Conservation (phyloP, 2,888 invertebrate species). For the Sicus ferrugineus region DNA sequence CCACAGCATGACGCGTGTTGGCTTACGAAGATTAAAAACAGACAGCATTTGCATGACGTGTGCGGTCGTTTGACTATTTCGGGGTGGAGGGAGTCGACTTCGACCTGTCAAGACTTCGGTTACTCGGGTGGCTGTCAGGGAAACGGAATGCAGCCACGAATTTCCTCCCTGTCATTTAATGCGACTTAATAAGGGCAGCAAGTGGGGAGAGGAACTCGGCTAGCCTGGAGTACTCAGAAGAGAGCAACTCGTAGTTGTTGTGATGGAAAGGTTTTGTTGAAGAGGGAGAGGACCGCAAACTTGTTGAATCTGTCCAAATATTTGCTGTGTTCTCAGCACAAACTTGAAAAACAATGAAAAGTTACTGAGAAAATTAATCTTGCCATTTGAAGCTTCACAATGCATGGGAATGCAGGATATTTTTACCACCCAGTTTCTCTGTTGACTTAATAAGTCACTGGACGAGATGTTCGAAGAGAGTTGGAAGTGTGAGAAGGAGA, state of each 20-base stretch:
- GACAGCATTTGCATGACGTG: slow-evolving; percentile 2
- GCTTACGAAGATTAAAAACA: neutral
- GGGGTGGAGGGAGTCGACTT: slow-evolving; percentile 4
- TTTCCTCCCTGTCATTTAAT: slow-evolving; percentile 1
- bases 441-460: too few species aligned
- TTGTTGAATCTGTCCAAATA: slow-evolving; percentile 2
- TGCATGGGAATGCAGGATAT: too few species aligned
- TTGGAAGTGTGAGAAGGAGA: too few species aligned
- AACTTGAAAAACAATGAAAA: too few species aligned
- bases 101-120: slow-evolving; percentile 5
- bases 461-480: too few species aligned
- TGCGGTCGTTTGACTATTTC: slow-evolving; percentile 3
- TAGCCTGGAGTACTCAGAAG: neutral
- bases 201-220: neutral
- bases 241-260: neutral
- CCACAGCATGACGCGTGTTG: too few species aligned
- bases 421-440: too few species aligned
- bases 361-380: too few species aligned
- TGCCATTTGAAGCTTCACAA: too few species aligned
- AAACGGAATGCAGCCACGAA: slow-evolving; percentile 9
- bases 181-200: neutral
- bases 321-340: neutral
- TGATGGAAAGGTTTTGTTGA: neutral
- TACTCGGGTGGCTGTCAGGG: neutral
- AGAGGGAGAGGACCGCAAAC: too few species aligned